phyloP scores from a whole-genome alignment of 2,888 invertebrate genomes.

The Xestia rhomboidea region DNA sequence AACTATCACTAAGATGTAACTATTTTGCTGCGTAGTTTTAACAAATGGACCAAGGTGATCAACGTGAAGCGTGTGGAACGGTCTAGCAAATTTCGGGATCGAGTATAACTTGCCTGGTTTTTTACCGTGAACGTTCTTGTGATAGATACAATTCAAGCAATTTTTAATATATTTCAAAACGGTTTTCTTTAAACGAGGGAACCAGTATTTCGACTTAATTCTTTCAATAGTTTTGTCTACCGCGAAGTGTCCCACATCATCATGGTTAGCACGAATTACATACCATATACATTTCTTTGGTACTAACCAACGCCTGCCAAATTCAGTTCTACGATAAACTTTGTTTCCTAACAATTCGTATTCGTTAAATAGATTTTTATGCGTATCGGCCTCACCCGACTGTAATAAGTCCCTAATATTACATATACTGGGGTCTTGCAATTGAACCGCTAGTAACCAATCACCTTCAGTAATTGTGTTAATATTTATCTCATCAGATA shows the following conservation, averaged over 20 bases:
- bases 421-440: not conserved
- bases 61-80: not conserved
- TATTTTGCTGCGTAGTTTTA: conserved; percentile 55
- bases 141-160: conserved; percentile 1
- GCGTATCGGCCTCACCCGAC: conserved; percentile 11
- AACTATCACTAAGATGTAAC: conserved; percentile 24
- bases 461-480: conserved; percentile 28
- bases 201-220: not conserved
- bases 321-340: conserved; percentile 22
- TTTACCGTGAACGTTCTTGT: not conserved
- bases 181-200: not conserved
- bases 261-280: conserved; percentile 19
- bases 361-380: conserved; percentile 1
- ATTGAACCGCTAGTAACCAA: conserved; percentile 6
- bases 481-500: too few relatives aligned
- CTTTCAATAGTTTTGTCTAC: conserved; percentile 21
- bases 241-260: conserved; percentile 19
- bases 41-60: conserved; percentile 44
- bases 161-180: not conserved
- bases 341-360: conserved; percentile 13
- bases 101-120: not conserved
- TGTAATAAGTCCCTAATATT: conserved; percentile 5
- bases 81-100: not conserved
- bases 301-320: conserved; percentile 24
- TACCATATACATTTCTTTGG: conserved; percentile 29